Conservation (phyloP, 2,113 vertebrate species). For the Elgaria multicarinata region DNA sequence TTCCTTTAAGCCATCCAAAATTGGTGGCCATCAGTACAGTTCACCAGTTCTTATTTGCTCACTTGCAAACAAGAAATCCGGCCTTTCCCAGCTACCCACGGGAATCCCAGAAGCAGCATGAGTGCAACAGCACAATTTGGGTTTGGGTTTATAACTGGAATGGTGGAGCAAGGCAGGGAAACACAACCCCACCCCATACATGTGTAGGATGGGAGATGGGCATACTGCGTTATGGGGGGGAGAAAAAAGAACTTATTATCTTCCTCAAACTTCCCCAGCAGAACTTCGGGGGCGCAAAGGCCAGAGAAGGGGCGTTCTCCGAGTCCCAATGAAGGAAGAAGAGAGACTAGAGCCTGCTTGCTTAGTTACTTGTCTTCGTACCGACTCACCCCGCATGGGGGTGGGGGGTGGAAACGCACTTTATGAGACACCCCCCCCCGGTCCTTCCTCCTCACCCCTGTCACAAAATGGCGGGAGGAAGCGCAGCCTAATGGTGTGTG, state of each 20-base stretch:
- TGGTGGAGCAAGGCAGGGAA: neutral
- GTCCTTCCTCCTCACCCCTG: neutral
- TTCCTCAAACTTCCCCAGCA: neutral
- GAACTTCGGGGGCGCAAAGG: neutral
- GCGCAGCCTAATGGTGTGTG: slow-evolving; percentile 5
- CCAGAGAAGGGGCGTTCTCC: neutral
- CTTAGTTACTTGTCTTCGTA: too few relatives aligned
- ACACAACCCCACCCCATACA: neutral
- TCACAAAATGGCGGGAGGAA: slow-evolving; percentile 25
- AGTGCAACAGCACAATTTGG: too few relatives aligned
- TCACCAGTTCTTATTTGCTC: too few relatives aligned
- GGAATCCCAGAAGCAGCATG: too few relatives aligned
- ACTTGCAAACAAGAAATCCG: too few relatives aligned
- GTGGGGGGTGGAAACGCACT: too few relatives aligned
- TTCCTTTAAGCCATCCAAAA: too few relatives aligned
- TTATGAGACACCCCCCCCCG: neutral
- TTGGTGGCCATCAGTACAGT: too few relatives aligned
- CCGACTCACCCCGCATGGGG: neutral
- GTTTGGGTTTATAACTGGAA: too few relatives aligned
- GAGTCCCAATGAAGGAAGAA: neutral
- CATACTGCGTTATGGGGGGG: neutral
- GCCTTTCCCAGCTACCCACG: too few relatives aligned
- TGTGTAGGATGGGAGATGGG: neutral
- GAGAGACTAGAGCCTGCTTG: too few relatives aligned
- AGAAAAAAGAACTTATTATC: neutral